Conservation (phyloP, 2,888 invertebrate species). For the Brachylomia viminalis region DNA sequence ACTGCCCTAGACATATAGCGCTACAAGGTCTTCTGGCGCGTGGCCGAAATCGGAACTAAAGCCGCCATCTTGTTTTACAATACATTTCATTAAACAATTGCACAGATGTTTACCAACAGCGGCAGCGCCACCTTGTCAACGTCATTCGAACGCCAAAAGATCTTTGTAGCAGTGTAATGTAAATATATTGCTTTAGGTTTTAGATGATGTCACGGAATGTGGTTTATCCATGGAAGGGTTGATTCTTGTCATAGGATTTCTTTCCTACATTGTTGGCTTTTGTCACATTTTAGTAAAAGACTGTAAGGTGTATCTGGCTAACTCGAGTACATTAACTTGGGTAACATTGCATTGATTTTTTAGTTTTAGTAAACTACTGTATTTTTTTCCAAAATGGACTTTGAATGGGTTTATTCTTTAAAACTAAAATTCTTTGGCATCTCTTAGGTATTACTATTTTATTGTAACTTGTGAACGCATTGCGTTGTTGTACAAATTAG, state of each 20-base stretch:
- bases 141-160: neutral
- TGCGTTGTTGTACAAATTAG: conserved; percentile 73
- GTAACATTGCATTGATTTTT: neutral
- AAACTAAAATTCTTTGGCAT: conserved; percentile 15
- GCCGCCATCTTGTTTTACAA: neutral
- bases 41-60: neutral
- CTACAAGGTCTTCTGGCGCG: conserved; percentile 6
- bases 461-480: conserved; percentile 38
- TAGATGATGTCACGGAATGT: conserved; percentile 23
- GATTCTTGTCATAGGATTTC: neutral
- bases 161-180: conserved; percentile 2
- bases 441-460: conserved; percentile 31
- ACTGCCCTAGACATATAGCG: conserved; percentile 21
- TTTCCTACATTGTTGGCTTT: neutral
- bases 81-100: neutral
- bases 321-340: neutral
- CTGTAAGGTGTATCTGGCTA: neutral
- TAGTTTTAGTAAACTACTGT: neutral
- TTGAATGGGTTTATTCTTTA: neutral
- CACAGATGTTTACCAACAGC: neutral
- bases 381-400: neutral
- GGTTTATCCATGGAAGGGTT: neutral
- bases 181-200: conserved; percentile 11
- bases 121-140: neutral
- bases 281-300: neutral